phyloP scores from a whole-genome alignment of 2,113 vertebrate genomes.

The Thamnaconus septentrionalis region DNA sequence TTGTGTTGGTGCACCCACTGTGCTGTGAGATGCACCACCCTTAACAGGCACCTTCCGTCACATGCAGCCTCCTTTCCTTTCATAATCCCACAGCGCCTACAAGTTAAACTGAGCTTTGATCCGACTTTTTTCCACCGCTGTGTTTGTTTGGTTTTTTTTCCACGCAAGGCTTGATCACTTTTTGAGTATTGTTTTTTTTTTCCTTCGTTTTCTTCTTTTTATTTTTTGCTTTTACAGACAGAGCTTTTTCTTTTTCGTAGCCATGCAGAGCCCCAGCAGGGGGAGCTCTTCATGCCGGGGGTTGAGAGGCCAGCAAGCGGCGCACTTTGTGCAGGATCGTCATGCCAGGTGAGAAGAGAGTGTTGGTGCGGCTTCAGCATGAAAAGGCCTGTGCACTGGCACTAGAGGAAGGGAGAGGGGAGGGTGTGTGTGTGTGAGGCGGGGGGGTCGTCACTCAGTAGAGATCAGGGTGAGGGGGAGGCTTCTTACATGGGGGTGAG shows the following conservation, averaged over 20 bases:
- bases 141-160: slow-evolving; percentile 60
- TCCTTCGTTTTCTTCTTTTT: slow-evolving; percentile 64
- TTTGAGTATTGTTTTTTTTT: slow-evolving; percentile 57
- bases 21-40: slow-evolving; percentile 50
- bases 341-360: slow-evolving; percentile 64
- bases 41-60: slow-evolving; percentile 28
- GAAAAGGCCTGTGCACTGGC: slow-evolving; percentile 69
- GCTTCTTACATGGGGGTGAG: slow-evolving; percentile 44
- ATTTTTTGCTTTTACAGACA: too few species aligned
- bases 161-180: slow-evolving; percentile 71
- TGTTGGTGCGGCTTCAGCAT: slow-evolving; percentile 61
- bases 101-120: slow-evolving; percentile 24
- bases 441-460: slow-evolving; percentile 21
- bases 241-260: slow-evolving; percentile 72
- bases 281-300: slow-evolving; percentile 87
- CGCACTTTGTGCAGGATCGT: slow-evolving; percentile 70
- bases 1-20: slow-evolving; percentile 46
- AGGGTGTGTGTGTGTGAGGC: slow-evolving; percentile 22
- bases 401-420: slow-evolving; percentile 62
- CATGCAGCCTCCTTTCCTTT: slow-evolving; percentile 46
- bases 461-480: slow-evolving; percentile 43
- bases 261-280: slow-evolving; percentile 90
- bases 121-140: slow-evolving; percentile 19
- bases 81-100: slow-evolving; percentile 20
- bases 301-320: slow-evolving; percentile 71